These are phyloP conservation scores for Thecophora atra DNA, from an alignment of 2,888 invertebrate species.

Conservation along the genomic window DNA sequence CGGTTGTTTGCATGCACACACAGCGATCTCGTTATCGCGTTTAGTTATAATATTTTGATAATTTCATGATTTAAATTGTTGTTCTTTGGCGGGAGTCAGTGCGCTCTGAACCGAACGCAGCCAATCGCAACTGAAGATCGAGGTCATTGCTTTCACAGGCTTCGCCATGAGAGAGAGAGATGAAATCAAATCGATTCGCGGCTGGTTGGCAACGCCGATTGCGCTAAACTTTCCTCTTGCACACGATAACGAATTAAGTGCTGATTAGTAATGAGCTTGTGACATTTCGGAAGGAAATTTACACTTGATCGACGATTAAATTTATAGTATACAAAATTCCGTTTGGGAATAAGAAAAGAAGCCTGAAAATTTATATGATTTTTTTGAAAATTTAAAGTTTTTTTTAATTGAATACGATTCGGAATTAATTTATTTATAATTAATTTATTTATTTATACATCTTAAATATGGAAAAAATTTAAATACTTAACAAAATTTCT, in stretches of 20 bases:
- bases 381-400: no score
- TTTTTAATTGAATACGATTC: no score
- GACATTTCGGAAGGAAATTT: not conserved
- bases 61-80: conserved; percentile 31
- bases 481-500: not conserved
- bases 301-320: not conserved
- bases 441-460: no score
- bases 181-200: conserved; percentile 34
- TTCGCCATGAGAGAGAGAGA: conserved; percentile 29
- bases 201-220: conserved; percentile 18
- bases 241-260: conserved; percentile 23
- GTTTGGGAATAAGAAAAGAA: no score
- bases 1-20: not conserved
- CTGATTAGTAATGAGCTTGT: conserved; percentile 27
- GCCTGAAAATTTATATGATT: no score
- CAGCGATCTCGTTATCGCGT: not conserved
- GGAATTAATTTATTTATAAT: no score
- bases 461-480: no score
- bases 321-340: no score
- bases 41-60: conserved; percentile 31
- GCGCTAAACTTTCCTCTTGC: conserved; percentile 17
- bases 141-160: conserved; percentile 35
- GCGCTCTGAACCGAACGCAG: conserved; percentile 17
- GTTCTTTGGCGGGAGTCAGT: conserved; percentile 6
- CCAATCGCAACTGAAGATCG: conserved; percentile 33